Evolutionary conservation across 2,797 vertebrate genomes (phyloP), one percentile per base, ranked within the genome.

Genomic region (Tenualosa ilisha): DNA sequence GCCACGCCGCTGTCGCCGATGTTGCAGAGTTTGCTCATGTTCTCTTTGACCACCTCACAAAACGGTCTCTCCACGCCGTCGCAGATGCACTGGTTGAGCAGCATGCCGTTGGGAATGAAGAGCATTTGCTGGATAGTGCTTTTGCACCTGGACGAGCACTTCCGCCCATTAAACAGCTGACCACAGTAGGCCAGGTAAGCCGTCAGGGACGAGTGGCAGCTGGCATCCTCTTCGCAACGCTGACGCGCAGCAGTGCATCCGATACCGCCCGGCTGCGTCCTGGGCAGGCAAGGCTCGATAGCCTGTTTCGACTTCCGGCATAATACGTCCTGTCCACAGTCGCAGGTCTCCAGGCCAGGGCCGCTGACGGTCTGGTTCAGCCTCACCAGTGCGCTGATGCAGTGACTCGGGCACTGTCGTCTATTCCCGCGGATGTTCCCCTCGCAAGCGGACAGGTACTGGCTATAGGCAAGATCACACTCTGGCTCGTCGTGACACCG

Each of bases 21-120:
- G 43, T 91, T 86, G 86, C 96, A 97, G 0, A 96, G 95, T 46
- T 92, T 93, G 81, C 91, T 93, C 95, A 97, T 96, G 93, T 96
- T 96, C 85, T 95, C 95, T 88, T 97, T 96, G 81, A 96, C 95
- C 90, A 95, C 94, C 84, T 96, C 95, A 56, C 96, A 97, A 91
- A 97, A 96, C 2, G 95, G 95, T 84, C 96, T 92, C 92, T 96
- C 96, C 63, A 95, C 93, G 0, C 96, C 96, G 81, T 96, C 96
- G 61, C 96, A 96, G 0, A 96, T 93, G 49, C 96, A 96, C 82
- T 91, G 93, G 91, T 96, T 95, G 3, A 96, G 94, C 88, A 94
- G 88, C 85, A 88, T 54, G 24, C 95, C 96, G 6, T 91, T 92
- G 0, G 96, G 96, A 86, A 95, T 93, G 87, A 93, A 92, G 31